A percentile compares a stretch with the other conserved stretches of the same genome.
Evolutionary conservation across 2,797 vertebrate species (phyloP).

Genomic region (Chloroceryle amazona): DNA sequence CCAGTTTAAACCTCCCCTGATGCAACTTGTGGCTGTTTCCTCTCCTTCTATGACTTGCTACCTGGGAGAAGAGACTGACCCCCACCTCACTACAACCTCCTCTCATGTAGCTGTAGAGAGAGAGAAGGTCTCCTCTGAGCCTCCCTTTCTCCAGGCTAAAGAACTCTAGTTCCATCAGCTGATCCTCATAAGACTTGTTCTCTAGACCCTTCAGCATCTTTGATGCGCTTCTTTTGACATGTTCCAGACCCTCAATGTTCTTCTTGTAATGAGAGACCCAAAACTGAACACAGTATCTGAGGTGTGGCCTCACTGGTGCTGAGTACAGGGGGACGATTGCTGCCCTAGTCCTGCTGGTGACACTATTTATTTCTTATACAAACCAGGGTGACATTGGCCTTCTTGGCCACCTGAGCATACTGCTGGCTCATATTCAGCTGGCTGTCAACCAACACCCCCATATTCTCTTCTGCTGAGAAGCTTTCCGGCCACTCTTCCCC

Average conservation of each 20-base stretch:
- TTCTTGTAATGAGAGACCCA: neutral
- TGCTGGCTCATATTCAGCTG: too few species aligned
- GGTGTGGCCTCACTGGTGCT: too few species aligned
- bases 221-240: neutral
- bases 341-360: too few species aligned
- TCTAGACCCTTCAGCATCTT: neutral
- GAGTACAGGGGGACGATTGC: too few species aligned
- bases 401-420: too few species aligned
- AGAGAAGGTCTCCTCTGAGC: fast-evolving
- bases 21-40: neutral
- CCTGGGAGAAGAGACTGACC: neutral
- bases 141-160: neutral
- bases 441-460: too few species aligned
- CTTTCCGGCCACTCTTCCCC: neutral
- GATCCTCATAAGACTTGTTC: neutral
- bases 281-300: neutral
- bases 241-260: neutral
- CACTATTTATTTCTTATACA: too few species aligned
- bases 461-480: neutral
- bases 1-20: neutral
- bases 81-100: neutral
- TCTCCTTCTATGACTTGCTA: neutral
- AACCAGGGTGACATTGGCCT: too few species aligned
- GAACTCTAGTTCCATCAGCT: neutral
- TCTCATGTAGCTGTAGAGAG: neutral